phyloP scores from a whole-genome alignment of 2,113 vertebrate genomes.

The Dipodomys merriami region DNA sequence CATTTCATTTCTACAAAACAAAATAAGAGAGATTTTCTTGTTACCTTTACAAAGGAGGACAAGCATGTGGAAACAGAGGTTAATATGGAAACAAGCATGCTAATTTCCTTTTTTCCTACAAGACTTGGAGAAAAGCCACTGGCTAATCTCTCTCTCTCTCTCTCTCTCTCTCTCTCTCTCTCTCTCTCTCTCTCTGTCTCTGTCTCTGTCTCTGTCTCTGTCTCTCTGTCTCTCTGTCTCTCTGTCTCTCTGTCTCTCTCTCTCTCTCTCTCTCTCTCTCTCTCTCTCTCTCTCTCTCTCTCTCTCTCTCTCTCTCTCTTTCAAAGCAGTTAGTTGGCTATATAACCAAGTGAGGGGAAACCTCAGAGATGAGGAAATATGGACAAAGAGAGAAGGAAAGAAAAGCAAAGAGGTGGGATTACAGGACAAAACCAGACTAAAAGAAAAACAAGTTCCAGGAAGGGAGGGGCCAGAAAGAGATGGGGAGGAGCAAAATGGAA shows the following conservation, averaged over 20 bases:
- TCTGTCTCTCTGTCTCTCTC: no score
- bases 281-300: no score
- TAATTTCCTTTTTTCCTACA: constrained; percentile 68
- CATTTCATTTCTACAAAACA: constrained; percentile 55
- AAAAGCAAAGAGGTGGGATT: not conserved
- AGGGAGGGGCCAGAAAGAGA: not conserved
- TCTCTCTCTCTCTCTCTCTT: no score
- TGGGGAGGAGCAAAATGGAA: not conserved
- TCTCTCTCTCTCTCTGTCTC: no score
- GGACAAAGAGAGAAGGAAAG: not conserved
- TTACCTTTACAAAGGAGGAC: constrained; percentile 44
- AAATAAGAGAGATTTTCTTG: constrained; percentile 40
- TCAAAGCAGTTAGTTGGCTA: constrained; percentile 64
- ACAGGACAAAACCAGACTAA: not conserved
- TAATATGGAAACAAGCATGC: not conserved
- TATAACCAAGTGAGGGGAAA: constrained; percentile 83
- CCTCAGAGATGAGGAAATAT: not conserved
- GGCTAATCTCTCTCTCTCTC: not conserved
- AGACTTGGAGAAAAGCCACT: constrained; percentile 71
- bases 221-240: no score
- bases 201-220: no score
- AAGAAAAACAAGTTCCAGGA: constrained; percentile 76
- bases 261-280: not conserved
- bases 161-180: no score
- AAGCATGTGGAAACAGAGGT: not conserved